Percentiles rank a stretch among this genome's conserved stretches.
phyloP scores from a whole-genome alignment of 1,140 invertebrate species.

The Lutraria rhynchaena region DNA sequence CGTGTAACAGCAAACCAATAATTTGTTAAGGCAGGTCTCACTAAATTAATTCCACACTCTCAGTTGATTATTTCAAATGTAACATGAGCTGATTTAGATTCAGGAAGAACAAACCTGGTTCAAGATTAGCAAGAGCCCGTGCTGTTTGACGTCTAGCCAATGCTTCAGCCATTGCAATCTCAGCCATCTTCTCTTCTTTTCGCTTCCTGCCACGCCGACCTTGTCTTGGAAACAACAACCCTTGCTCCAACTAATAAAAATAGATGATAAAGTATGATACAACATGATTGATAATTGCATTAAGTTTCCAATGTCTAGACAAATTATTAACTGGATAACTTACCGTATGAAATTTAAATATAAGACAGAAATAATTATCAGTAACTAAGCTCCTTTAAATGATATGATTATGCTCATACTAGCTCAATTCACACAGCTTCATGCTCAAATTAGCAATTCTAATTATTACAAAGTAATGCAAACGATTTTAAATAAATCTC shows the following conservation, averaged over 20 bases:
- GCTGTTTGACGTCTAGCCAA: slow-evolving; percentile 73
- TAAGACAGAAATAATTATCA: too few species aligned
- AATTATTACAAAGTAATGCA: background rate
- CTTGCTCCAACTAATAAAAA: slow-evolving; percentile 78
- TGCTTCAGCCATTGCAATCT: slow-evolving; percentile 76
- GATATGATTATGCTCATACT: too few species aligned
- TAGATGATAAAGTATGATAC: too few species aligned
- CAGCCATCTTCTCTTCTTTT: slow-evolving; percentile 80
- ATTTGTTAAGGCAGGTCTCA: too few species aligned
- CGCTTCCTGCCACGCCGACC: slow-evolving; percentile 77
- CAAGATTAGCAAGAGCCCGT: slow-evolving; percentile 63
- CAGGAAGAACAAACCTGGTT: slow-evolving; percentile 61
- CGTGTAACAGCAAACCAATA: too few species aligned
- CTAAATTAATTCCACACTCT: too few species aligned
- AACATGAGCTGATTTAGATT: background rate
- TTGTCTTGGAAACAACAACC: slow-evolving; percentile 68
- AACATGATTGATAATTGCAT: too few species aligned
- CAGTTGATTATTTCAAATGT: background rate
- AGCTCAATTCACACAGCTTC: too few species aligned
- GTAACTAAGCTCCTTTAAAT: too few species aligned
- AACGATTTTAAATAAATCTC: background rate
- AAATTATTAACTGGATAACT: too few species aligned
- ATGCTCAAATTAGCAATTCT: background rate
- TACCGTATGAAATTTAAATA: too few species aligned
- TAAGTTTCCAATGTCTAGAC: too few species aligned